Conservation (phyloP, 2,888 invertebrate genomes). For the Thereva unica region DNA sequence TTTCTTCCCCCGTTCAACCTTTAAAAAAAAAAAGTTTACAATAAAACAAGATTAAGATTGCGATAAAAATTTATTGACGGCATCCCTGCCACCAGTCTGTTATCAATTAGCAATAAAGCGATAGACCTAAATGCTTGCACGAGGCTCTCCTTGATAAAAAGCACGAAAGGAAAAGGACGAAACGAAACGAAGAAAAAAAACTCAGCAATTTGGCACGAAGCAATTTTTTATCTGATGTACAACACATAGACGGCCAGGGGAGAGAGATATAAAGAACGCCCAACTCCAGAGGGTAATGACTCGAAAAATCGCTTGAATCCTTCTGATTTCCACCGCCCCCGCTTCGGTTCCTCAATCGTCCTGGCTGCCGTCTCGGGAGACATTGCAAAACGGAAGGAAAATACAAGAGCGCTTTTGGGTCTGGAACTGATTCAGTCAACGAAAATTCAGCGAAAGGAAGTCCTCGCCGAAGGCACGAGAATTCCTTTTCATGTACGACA, state of each 20-base stretch:
- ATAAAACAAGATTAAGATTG: too few relatives aligned
- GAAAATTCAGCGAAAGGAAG: slow-evolving; percentile 22
- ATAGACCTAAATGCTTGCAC: too few relatives aligned
- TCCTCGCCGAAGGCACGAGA: slow-evolving; percentile 1
- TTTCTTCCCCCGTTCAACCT: too few relatives aligned
- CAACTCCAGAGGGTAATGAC: slow-evolving; percentile 28
- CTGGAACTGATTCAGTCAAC: slow-evolving; percentile 29
- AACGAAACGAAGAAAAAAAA: not conserved
- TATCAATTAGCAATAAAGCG: too few relatives aligned
- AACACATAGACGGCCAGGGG: too few relatives aligned
- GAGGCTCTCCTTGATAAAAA: too few relatives aligned
- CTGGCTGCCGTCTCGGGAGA: too few relatives aligned
- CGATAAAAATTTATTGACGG: too few relatives aligned
- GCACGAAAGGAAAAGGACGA: not conserved
- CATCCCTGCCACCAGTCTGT: too few relatives aligned
- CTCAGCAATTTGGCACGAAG: slow-evolving; percentile 12
- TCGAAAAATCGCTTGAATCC: slow-evolving; percentile 31
- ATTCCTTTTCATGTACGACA: slow-evolving; percentile 7
- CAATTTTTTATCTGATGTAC: slow-evolving; percentile 10
- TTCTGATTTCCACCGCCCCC: slow-evolving; percentile 13
- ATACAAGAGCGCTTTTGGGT: slow-evolving; percentile 27
- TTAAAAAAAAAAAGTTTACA: too few relatives aligned
- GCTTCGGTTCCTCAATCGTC: not conserved
- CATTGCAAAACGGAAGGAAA: slow-evolving; percentile 20
- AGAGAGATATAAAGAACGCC: slow-evolving; percentile 5